A percentile compares a stretch with the other conserved stretches of the same genome.
phyloP scores from a whole-genome alignment of 2,113 vertebrate genomes.

The Monopterus albus region DNA sequence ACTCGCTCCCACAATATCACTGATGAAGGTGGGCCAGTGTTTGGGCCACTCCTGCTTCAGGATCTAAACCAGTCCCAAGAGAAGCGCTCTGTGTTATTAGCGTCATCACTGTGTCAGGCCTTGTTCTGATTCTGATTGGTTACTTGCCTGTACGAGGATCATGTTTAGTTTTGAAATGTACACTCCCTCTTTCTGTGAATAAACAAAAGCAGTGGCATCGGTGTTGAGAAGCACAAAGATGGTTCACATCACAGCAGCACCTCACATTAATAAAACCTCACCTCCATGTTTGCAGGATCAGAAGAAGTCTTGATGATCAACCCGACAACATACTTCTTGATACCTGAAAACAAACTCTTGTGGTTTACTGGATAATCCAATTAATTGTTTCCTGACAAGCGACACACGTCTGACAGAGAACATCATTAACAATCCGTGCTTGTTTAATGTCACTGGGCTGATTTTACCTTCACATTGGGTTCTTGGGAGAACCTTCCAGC shows the following conservation, averaged over 20 bases:
- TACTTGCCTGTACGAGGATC: constrained; percentile 96
- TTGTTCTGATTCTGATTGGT: too few relatives aligned
- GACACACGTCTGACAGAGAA: not conserved
- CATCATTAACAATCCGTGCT: too few relatives aligned
- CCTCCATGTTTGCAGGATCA: constrained; percentile 92
- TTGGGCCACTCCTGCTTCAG: constrained; percentile 98
- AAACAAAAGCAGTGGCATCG: not conserved
- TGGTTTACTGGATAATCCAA: not conserved
- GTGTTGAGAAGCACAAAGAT: too few relatives aligned
- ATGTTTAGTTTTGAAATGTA: constrained; percentile 98
- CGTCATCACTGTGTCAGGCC: not conserved
- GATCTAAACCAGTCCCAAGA: constrained; percentile 79
- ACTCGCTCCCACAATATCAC: constrained; percentile 96
- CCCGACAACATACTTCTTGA: constrained; percentile 97
- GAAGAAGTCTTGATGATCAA: constrained; percentile 98
- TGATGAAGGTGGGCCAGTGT: constrained; percentile 98
- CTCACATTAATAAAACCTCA: constrained; percentile 58
- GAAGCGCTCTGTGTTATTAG: not conserved
- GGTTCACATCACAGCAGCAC: not conserved
- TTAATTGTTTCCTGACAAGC: not conserved
- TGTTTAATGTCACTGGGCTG: not conserved
- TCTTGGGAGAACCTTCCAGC: constrained; percentile 98
- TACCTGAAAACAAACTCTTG: constrained; percentile 79
- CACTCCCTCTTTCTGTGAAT: constrained; percentile 92
- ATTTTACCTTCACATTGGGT: constrained; percentile 95